phyloP scores from a whole-genome alignment of 2,888 invertebrate species.

The Ophonus ardosiacus region DNA sequence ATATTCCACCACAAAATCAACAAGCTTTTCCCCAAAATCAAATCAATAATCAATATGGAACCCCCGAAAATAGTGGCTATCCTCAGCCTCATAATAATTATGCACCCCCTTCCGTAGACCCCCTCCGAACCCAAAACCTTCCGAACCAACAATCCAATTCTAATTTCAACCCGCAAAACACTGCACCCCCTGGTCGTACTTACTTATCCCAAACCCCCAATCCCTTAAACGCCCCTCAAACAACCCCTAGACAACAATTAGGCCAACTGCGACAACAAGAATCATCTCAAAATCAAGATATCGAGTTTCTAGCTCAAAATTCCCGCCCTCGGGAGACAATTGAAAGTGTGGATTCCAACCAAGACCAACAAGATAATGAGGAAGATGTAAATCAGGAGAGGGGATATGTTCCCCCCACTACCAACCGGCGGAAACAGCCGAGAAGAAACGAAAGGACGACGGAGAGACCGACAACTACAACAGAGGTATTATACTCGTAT shows the following conservation, averaged over 20 bases:
- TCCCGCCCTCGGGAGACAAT: background rate
- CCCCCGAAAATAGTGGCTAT: background rate
- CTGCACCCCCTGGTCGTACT: background rate
- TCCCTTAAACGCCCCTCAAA: background rate
- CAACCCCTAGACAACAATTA: background rate
- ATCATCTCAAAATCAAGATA: constrained; percentile 37
- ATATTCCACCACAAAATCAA: constrained; percentile 9
- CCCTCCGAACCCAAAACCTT: constrained; percentile 17
- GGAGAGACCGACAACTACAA: constrained; percentile 14
- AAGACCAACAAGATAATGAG: constrained; percentile 18
- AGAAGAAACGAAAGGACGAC: constrained; percentile 44
- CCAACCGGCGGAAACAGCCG: constrained; percentile 4
- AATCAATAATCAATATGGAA: constrained; percentile 3
- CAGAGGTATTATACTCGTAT: constrained; percentile 43
- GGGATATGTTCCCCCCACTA: constrained; percentile 34
- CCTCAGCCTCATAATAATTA: background rate
- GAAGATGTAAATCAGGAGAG: background rate
- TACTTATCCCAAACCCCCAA: constrained; percentile 17
- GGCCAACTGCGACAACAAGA: background rate
- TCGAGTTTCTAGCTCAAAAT: constrained; percentile 8
- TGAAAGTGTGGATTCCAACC: background rate
- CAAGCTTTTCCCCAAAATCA: background rate
- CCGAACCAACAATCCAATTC: constrained; percentile 29
- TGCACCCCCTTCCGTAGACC: background rate
- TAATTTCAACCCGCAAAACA: constrained; percentile 15